Percentiles rank a stretch among this genome's conserved stretches.
These are phyloP conservation scores for Eriosoma lanigerum DNA, from an alignment of 1,140 invertebrate species.

Conservation along the genomic window DNA sequence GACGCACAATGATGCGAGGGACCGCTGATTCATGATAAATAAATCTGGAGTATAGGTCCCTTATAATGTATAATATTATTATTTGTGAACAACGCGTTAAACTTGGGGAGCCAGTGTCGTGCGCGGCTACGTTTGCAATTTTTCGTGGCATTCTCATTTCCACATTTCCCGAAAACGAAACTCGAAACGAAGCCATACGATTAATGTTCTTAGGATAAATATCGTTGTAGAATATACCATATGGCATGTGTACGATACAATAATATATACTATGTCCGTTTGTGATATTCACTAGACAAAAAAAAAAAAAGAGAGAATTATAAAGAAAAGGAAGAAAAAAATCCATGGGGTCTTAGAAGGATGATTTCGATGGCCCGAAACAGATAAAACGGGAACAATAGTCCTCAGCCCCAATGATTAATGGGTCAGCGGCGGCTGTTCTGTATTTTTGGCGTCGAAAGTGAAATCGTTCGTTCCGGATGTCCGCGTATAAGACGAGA, in stretches of 20 bases:
- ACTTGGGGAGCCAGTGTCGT: not conserved
- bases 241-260: no score
- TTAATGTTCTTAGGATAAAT: not conserved
- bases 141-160: not conserved
- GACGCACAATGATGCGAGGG: slow-evolving; percentile 20
- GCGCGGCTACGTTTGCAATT: not conserved
- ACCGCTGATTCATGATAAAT: slow-evolving; percentile 52
- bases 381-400: slow-evolving; percentile 32
- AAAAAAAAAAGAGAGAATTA: no score
- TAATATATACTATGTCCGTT: not conserved
- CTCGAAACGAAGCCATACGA: no score
- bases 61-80: slow-evolving; percentile 31
- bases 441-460: slow-evolving; percentile 42
- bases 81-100: not conserved
- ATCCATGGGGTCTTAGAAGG: not conserved
- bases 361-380: slow-evolving; percentile 13
- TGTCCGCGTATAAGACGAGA: not conserved
- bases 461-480: slow-evolving; percentile 38
- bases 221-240: no score
- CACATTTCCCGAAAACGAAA: not conserved
- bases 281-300: not conserved
- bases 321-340: not conserved
- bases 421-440: slow-evolving; percentile 21
- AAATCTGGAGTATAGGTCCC: slow-evolving; percentile 49
- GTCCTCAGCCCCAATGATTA: not conserved